Base-by-base conservation (phyloP, 2,888 invertebrate species). In the Drosophila macrospina region DNA sequence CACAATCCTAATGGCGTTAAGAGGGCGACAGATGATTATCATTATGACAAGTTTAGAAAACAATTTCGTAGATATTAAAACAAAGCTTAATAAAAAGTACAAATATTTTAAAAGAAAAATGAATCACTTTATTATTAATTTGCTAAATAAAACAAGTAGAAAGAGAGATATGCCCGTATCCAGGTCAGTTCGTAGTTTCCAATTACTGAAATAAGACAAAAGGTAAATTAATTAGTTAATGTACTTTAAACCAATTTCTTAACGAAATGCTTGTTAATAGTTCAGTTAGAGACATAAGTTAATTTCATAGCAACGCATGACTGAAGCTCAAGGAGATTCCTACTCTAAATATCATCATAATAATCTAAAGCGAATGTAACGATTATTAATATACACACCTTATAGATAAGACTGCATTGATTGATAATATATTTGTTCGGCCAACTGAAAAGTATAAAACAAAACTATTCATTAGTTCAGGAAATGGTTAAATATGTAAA, bases 11-110 rank as follows among this genome's bases (percentile, higher is more conserved):
- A 92, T 94, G 91, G 95, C 4, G 96, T 96, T 39, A 98, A 98
- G 91, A 96, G 98, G 85, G 98, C 98, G 0, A 98, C 98, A 0
- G 99, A 99, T 92, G 98, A 99, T 93, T 98, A 97, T 91, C 98
- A 98, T 92, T 98, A 97, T 93, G 98, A 98, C 92, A 96, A 96
- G 91, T 99, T 99, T 91, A 98, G 98, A 90, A 98, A 98, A 92
- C 98, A 98, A 91, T 98, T 98, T 93, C 93, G 97, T 83, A 93
- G 98, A 93, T 97, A 96, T 92, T 96, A 93, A 93, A 4, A 3
- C 0, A 16, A 34, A 8, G 8, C 5, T 44, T 16, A 55, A 55
- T 54, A 73, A 47, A 75, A 41, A 50, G 15, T 47, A 63, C 37
- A 54, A 60, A 28, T 34, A 36, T 52, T 65, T 34, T 20, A 59